Base-by-base conservation (phyloP, 2,888 invertebrate genomes). In the Perdita meconis region DNA sequence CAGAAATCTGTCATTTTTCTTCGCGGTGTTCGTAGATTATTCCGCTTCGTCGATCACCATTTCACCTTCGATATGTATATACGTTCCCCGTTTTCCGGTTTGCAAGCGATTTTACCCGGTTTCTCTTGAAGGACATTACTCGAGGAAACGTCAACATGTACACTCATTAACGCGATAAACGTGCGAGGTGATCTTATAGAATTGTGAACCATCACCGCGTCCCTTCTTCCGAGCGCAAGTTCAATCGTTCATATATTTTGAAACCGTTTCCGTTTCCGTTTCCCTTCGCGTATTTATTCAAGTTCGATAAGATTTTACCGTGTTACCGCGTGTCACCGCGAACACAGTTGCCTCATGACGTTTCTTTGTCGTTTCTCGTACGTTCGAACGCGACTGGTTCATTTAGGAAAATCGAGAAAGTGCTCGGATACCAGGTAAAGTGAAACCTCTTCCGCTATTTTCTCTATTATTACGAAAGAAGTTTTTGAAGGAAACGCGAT, bases 1-100 rank as follows among this genome's bases (percentile, higher is more conserved):
- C 69, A 65, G 64, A 67, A 63, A 78, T 68, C 80, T 73, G 70
- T 67, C 81, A 77, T 80, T 73, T 80, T 77, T 72, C 71, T 26
- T 74, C 57, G 57, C 51, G 51, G 61, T 66, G 50, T 69, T 74
- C 73, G 57, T 78, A 57, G 68, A 63, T 69, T 65, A 36, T 59
- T 64, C 34, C 61, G 47, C 73, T 79, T 51, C 65, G 30, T 78
- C 66, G 42, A 78, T 78, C 63, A 61, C 38, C 44, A 61, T 63
- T 73, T 51, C 22, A 61, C 36, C 71, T 73, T 65, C 64, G 38
- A 53, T 70, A 71, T 78, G 75, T 78, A 69, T 42, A 80, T 67
- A 71, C 63, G 72, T 61, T 75, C 26, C 16, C 16, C 50, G 51
- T 13, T 51, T 66, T 60, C 42, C 47, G 57, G 50, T 61, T 64